A percentile compares a stretch with the other conserved stretches of the same genome.
Conservation (phyloP, 2,113 vertebrate species). For the Pseudorhombus dupliciocellatus region DNA sequence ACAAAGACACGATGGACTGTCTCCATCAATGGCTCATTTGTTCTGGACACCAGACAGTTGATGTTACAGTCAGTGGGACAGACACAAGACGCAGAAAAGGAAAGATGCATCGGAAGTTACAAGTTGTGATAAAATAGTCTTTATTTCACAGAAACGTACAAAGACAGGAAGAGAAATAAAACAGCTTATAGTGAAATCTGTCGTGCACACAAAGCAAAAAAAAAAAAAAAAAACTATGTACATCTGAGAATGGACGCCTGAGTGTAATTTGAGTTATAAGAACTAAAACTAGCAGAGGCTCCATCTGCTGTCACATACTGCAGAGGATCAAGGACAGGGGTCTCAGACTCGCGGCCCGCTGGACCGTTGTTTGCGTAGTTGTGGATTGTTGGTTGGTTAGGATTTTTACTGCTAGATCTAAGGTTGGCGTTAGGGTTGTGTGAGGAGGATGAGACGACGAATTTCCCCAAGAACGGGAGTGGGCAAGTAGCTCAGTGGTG, state of each 20-base stretch:
- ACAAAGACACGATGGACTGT: neutral
- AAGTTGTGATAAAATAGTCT: constrained; percentile 80
- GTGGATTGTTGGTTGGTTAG: too few species aligned
- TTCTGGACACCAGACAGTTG: neutral
- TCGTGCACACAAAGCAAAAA: constrained; percentile 69
- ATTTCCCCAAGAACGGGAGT: too few species aligned
- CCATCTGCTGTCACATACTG: constrained; percentile 52
- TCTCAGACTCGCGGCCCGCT: too few species aligned
- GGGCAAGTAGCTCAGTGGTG: too few species aligned
- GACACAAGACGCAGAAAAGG: neutral
- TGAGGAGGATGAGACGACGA: too few species aligned
- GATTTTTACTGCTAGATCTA: too few species aligned
- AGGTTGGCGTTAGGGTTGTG: too few species aligned
- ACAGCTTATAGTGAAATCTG: constrained; percentile 80
- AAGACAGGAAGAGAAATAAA: constrained; percentile 51
- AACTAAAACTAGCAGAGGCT: constrained; percentile 51
- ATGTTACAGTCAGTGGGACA: neutral
- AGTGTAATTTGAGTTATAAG: constrained; percentile 41
- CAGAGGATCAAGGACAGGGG: constrained; percentile 39
- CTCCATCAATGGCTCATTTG: neutral
- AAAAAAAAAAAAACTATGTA: constrained; percentile 62
- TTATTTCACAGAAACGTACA: constrained; percentile 80
- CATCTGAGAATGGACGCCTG: constrained; percentile 69
- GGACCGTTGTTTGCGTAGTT: too few species aligned
- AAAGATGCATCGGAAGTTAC: constrained; percentile 5